Percentiles rank a stretch among this genome's conserved stretches.
Evolutionary conservation across 1,140 invertebrate genomes (phyloP).

Genomic region (Drosophila ananassae): DNA sequence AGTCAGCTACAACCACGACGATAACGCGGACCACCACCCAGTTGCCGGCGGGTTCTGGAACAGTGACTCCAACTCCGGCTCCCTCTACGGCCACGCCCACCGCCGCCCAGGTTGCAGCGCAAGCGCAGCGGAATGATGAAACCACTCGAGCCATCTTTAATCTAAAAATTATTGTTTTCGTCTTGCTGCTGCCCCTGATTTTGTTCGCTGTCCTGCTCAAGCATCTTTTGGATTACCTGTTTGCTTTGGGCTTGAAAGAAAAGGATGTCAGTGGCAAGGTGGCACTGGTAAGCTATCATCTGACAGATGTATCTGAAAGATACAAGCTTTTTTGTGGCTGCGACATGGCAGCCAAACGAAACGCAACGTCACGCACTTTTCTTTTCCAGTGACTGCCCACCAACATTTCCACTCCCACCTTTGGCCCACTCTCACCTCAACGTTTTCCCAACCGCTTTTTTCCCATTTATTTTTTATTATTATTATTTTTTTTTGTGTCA

Average conservation of each 20-base stretch:
- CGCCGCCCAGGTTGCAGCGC: slow-evolving; percentile 33
- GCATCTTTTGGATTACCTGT: slow-evolving; percentile 78
- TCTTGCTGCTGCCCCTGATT: slow-evolving; percentile 67
- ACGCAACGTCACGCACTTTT: slow-evolving; percentile 64
- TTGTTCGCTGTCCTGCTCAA: slow-evolving; percentile 73
- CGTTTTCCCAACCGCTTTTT: slow-evolving; percentile 21
- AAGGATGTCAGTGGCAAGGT: slow-evolving; percentile 82
- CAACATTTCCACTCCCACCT: slow-evolving; percentile 28
- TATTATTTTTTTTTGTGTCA: slow-evolving; percentile 5
- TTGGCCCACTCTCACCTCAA: slow-evolving; percentile 10
- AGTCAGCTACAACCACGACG: slow-evolving; percentile 74
- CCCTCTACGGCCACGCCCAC: slow-evolving; percentile 45
- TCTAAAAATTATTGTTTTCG: slow-evolving; percentile 68
- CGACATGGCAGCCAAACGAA: slow-evolving; percentile 2
- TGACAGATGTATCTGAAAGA: slow-evolving; percentile 22
- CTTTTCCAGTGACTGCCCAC: slow-evolving; percentile 56
- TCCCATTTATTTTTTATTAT: background rate
- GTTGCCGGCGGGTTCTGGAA: slow-evolving; percentile 40
- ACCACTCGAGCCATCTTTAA: slow-evolving; percentile 72
- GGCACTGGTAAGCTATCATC: slow-evolving; percentile 69
- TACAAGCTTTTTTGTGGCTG: background rate
- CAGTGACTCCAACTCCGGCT: slow-evolving; percentile 28
- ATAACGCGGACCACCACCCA: slow-evolving; percentile 60
- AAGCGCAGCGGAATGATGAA: slow-evolving; percentile 70
- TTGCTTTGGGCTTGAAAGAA: slow-evolving; percentile 67